Conservation (phyloP, 2,797 vertebrate genomes). For the Hybognathus amarus region DNA sequence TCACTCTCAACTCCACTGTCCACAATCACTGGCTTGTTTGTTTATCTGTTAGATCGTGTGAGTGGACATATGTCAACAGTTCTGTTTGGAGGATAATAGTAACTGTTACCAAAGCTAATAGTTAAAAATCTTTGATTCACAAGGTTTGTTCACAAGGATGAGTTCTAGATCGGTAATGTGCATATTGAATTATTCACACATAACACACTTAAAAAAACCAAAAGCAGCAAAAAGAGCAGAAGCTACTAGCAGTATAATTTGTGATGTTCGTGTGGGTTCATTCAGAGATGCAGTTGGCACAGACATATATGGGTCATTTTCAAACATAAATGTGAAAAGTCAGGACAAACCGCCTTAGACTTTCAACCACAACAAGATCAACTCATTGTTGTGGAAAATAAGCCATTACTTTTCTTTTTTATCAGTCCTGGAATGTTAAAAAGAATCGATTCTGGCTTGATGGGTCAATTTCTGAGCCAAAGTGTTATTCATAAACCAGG, state of each 20-base stretch:
- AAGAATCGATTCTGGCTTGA: conserved; percentile 1
- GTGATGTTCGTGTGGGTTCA: not conserved
- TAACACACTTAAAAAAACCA: not conserved
- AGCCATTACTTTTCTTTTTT: conserved; percentile 18
- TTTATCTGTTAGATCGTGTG: not conserved
- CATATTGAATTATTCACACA: not conserved
- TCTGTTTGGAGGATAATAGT: not conserved
- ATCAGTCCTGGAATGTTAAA: not conserved
- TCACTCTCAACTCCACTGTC: not conserved
- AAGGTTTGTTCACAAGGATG: no score
- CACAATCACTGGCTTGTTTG: not conserved
- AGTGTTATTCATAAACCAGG: not conserved
- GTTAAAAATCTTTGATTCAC: not conserved
- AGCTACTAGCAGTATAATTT: not conserved
- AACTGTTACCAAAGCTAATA: not conserved
- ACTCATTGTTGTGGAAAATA: not conserved
- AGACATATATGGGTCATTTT: conserved; percentile 3
- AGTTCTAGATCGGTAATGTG: no score
- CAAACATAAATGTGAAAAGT: conserved; percentile 9
- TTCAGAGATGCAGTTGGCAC: not conserved
- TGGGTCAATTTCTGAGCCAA: not conserved
- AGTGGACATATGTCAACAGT: not conserved
- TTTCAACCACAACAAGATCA: not conserved
- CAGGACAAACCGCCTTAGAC: not conserved
- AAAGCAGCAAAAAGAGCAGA: not conserved